Evolutionary conservation across 1,140 invertebrate genomes (phyloP).

Genomic region (Stegodyphus dumicola): DNA sequence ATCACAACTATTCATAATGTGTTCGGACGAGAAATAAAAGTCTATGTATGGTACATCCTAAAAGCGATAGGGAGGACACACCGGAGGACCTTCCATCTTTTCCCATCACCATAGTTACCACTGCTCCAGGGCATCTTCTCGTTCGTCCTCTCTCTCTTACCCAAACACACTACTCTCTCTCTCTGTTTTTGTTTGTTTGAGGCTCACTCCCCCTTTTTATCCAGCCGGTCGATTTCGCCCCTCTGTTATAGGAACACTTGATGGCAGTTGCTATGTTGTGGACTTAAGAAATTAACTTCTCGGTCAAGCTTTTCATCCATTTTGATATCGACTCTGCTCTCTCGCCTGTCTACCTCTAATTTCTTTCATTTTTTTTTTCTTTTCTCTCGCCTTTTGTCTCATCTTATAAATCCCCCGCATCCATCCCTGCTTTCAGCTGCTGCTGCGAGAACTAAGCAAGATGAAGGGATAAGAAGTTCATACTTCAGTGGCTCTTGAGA

Average conservation of each 20-base stretch:
- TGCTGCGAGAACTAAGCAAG: no score
- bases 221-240: background rate
- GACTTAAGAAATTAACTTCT: conserved; percentile 18
- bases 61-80: background rate
- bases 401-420: no score
- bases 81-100: background rate
- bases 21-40: no score
- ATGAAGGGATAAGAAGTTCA: no score
- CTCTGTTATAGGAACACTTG: conserved; percentile 2
- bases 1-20: no score
- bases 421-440: no score
- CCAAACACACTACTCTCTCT: conserved; percentile 24
- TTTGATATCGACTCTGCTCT: no score
- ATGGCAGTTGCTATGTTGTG: background rate
- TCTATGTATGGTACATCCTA: background rate
- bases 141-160: conserved; percentile 25
- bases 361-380: no score
- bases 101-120: conserved; percentile 24
- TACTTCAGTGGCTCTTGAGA: no score
- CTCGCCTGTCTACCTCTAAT: no score
- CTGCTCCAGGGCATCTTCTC: conserved; percentile 39
- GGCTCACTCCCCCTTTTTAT: conserved; percentile 6
- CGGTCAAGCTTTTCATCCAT: no score
- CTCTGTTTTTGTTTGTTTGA: conserved; percentile 40
- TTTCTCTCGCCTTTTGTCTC: no score